phyloP scores from a whole-genome alignment of 1,140 invertebrate species.

The Hirudo medicinalis region DNA sequence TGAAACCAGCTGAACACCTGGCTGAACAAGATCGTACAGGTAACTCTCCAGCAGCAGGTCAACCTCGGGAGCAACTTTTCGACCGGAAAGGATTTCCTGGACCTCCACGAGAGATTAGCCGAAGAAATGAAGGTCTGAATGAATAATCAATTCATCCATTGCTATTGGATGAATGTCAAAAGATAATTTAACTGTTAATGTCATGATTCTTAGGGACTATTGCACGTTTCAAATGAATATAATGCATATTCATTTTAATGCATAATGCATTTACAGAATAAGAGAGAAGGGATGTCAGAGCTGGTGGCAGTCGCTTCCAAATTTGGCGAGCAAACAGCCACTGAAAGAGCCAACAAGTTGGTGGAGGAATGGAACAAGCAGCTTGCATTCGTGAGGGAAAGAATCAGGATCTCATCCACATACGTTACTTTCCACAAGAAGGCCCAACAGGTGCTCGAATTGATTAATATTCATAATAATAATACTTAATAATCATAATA shows the following conservation, averaged over 20 bases:
- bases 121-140: conserved; percentile 54
- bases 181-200: no score
- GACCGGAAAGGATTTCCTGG: conserved; percentile 59
- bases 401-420: conserved; percentile 49
- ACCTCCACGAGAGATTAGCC: conserved; percentile 59
- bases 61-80: conserved; percentile 59
- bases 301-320: background rate
- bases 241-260: no score
- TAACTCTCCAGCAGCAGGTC: conserved; percentile 58
- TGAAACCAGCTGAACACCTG: conserved; percentile 50
- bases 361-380: conserved; percentile 53
- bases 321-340: background rate
- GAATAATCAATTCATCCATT: background rate
- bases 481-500: background rate
- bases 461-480: background rate
- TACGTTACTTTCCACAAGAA: conserved; percentile 62
- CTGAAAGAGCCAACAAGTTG: conserved; percentile 49
- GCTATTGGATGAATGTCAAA: background rate
- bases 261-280: background rate
- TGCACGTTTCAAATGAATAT: background rate
- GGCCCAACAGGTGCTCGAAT: conserved; percentile 45
- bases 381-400: conserved; percentile 50
- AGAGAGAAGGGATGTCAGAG: background rate
- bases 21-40: conserved; percentile 56
- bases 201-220: no score